These are phyloP conservation scores for Petrocephalus schoutedeni DNA, from an alignment of 2,797 vertebrate genomes.

Conservation along the genomic window DNA sequence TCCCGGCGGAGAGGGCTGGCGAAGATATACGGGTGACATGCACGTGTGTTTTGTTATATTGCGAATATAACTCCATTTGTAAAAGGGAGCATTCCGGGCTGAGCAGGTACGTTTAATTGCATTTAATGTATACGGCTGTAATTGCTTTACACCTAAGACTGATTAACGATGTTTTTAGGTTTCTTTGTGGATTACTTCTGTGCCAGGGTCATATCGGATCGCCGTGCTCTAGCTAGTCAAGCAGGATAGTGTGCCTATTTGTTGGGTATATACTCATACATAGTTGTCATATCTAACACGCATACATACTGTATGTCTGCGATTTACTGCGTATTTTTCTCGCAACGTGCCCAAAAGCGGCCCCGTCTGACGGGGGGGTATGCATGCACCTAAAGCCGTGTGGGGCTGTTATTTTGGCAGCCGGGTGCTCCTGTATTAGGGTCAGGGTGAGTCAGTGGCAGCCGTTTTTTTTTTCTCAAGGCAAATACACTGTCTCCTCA, in stretches of 20 bases:
- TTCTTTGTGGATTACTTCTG: not conserved
- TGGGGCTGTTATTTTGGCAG: constrained; percentile 42
- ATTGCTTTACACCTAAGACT: not conserved
- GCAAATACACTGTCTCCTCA: constrained; percentile 37
- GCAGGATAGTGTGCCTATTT: not conserved
- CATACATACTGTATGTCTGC: not conserved
- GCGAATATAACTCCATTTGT: not conserved
- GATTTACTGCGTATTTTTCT: not conserved
- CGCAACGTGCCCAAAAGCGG: not conserved
- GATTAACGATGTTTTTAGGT: not conserved
- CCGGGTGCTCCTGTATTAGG: constrained; percentile 44
- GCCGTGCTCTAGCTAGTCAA: not conserved
- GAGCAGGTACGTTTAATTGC: constrained; percentile 12
- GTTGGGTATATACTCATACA: not conserved
- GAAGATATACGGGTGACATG: not conserved
- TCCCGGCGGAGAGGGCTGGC: not conserved
- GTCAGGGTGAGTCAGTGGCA: constrained; percentile 46
- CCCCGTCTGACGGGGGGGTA: not conserved
- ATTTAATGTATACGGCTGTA: not conserved
- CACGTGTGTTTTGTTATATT: not conserved
- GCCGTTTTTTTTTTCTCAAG: constrained; percentile 32
- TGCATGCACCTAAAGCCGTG: not conserved
- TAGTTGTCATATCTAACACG: not conserved
- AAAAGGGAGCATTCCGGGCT: not conserved
- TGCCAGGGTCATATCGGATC: not conserved